Percentiles rank a stretch among this genome's conserved stretches.
Conservation (phyloP, 2,888 invertebrate species). For the Catonia carolina region DNA sequence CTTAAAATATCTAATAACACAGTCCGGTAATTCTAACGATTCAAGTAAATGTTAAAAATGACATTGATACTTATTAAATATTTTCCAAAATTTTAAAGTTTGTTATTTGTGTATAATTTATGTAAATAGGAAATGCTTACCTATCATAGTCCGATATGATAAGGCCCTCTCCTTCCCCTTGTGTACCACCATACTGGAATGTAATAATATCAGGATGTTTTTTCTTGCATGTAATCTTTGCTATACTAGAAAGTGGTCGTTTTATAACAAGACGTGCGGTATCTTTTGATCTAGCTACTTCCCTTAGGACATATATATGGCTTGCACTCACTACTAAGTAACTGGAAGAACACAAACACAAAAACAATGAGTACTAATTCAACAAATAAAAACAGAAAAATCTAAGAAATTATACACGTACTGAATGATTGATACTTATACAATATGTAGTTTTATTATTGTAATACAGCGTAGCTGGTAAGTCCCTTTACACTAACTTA, state of each 20-base stretch:
- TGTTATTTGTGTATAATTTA: neutral
- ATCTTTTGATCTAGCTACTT: constrained; percentile 66
- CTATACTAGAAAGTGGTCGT: constrained; percentile 82
- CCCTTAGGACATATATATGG: constrained; percentile 79
- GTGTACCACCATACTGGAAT: constrained; percentile 87
- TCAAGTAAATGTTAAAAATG: no score
- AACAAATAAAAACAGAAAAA: neutral
- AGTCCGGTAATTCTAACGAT: no score
- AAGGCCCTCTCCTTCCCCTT: constrained; percentile 70
- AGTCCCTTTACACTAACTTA: no score
- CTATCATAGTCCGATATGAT: constrained; percentile 83
- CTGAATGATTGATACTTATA: neutral
- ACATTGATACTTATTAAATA: neutral
- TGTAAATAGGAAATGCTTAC: constrained; percentile 29
- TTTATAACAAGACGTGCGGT: constrained; percentile 80
- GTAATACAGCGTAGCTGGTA: neutral
- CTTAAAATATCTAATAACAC: no score
- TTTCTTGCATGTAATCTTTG: constrained; percentile 95
- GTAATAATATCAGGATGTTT: constrained; percentile 93
- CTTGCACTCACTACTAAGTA: constrained; percentile 78
- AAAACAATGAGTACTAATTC: neutral
- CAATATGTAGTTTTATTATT: neutral
- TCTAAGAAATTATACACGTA: neutral
- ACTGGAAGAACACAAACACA: constrained; percentile 46
- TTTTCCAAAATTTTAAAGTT: neutral